These are phyloP conservation scores for Triplophysa rosa DNA, from an alignment of 2,113 vertebrate species.

Conservation along the genomic window DNA sequence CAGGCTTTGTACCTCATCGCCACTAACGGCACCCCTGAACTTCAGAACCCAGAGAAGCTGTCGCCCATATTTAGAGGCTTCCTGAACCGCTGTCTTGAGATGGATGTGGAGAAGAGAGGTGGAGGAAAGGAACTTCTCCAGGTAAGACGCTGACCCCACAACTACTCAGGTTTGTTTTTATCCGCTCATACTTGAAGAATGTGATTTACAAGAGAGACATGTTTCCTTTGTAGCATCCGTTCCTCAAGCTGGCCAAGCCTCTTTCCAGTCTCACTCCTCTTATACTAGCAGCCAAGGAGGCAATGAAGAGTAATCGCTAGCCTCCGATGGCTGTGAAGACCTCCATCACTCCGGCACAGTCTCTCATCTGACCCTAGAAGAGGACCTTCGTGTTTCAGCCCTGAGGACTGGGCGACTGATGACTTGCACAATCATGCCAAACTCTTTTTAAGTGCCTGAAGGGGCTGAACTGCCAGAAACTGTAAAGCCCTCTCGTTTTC, in stretches of 20 bases:
- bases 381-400: conserved; percentile 5
- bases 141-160: conserved; percentile 55
- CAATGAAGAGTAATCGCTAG: conserved; percentile 74
- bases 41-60: conserved; percentile 77
- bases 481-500: conserved; percentile 9
- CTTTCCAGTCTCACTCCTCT: conserved; percentile 77
- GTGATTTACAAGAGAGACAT: no score
- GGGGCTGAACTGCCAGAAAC: conserved; percentile 3
- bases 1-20: conserved; percentile 78
- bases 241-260: conserved; percentile 76
- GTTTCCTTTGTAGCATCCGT: conserved; percentile 66
- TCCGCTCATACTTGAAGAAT: background rate
- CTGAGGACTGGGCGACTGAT: conserved; percentile 1
- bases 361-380: background rate
- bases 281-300: conserved; percentile 77
- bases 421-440: conserved; percentile 39
- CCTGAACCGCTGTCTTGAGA: conserved; percentile 75
- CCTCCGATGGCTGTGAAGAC: conserved; percentile 20
- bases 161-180: background rate
- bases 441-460: conserved; percentile 25
- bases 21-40: conserved; percentile 78
- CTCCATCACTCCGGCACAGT: conserved; percentile 22
- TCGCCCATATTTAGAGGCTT: conserved; percentile 74
- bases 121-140: conserved; percentile 73
- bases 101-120: conserved; percentile 78